phyloP scores from a whole-genome alignment of 2,888 invertebrate genomes.

The Hipparchia semele region DNA sequence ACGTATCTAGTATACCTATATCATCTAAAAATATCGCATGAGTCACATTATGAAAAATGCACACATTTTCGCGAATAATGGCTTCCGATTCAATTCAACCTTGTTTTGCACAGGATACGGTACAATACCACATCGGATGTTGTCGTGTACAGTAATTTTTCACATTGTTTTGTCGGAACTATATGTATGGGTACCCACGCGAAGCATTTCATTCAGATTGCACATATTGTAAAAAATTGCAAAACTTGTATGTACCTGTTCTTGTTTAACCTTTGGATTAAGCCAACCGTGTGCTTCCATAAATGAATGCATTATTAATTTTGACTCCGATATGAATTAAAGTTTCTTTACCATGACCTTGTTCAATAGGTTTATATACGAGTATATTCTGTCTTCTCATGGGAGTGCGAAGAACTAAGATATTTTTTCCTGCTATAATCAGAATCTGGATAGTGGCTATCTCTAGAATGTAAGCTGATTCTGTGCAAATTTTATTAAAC shows the following conservation, averaged over 20 bases:
- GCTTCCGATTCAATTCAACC: conserved; percentile 38
- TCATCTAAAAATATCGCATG: conserved; percentile 10
- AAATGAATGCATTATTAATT: background rate
- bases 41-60: conserved; percentile 24
- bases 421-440: background rate
- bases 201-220: conserved; percentile 16
- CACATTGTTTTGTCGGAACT: conserved; percentile 33
- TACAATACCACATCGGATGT: conserved; percentile 41
- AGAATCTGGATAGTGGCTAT: background rate
- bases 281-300: conserved; percentile 13
- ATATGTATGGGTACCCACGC: conserved; percentile 17
- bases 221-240: conserved; percentile 28
- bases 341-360: background rate
- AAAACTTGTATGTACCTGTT: conserved; percentile 12
- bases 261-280: conserved; percentile 18
- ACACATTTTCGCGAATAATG: conserved; percentile 32
- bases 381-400: too few relatives aligned
- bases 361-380: background rate
- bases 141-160: conserved; percentile 29
- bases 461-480: background rate
- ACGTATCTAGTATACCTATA: background rate
- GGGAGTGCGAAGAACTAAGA: too few relatives aligned
- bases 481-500: background rate
- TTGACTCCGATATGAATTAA: background rate
- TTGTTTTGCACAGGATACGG: conserved; percentile 41